Conservation (phyloP, 2,888 invertebrate species). For the Pseudoips prasinana region DNA sequence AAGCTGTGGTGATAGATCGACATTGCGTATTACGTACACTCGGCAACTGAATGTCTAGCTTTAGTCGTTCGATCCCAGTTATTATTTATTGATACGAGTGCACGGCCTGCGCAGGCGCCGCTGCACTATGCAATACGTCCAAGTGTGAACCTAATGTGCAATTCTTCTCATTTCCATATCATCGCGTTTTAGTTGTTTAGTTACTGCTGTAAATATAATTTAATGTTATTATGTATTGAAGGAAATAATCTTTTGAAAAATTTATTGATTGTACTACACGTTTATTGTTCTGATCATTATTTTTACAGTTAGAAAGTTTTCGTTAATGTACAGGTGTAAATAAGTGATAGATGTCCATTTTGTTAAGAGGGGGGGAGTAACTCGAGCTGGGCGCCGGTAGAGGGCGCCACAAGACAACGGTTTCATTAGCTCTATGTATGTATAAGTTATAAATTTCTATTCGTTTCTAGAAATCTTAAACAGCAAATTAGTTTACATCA, state of each 20-base stretch:
- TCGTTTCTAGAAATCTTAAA: conserved; percentile 29
- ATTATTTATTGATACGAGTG: conserved; percentile 24
- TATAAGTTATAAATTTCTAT: conserved; percentile 19
- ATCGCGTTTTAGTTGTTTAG: conserved; percentile 74
- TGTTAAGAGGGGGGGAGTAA: conserved; percentile 49
- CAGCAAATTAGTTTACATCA: conserved; percentile 45
- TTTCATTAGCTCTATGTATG: too few species aligned
- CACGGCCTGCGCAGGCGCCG: conserved; percentile 19
- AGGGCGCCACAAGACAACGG: conserved; percentile 15
- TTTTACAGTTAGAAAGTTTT: conserved; percentile 69
- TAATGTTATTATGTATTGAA: conserved; percentile 58
- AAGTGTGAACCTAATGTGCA: conserved; percentile 75
- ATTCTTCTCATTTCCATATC: conserved; percentile 79
- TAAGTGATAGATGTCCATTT: conserved; percentile 70
- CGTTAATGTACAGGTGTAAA: conserved; percentile 80
- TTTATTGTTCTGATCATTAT: conserved; percentile 74
- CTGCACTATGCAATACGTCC: conserved; percentile 69
- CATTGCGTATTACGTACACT: conserved; percentile 50
- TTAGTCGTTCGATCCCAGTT: conserved; percentile 21
- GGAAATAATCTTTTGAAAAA: conserved; percentile 54
- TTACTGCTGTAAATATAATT: conserved; percentile 80
- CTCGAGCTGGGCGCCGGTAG: conserved; percentile 9
- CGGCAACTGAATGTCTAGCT: conserved; percentile 40
- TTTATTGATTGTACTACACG: conserved; percentile 52
- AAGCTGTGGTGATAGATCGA: conserved; percentile 55